A percentile compares a stretch with the other conserved stretches of the same genome.
Conservation (phyloP, 2,888 invertebrate species). For the Cephus sareptanus region DNA sequence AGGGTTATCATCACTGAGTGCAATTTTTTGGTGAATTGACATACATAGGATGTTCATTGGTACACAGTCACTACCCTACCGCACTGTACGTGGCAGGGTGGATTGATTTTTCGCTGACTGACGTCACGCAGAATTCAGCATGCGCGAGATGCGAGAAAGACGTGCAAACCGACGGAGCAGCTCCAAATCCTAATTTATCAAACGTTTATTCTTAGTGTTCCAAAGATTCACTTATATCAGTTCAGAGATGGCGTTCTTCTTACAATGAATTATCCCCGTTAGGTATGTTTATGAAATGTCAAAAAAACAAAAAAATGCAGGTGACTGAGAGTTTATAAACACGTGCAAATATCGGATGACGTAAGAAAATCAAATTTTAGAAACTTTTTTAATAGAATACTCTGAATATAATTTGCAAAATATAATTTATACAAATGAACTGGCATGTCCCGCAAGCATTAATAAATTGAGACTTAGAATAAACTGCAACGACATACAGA, state of each 20-base stretch:
- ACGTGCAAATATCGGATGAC: neutral
- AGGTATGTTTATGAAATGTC: neutral
- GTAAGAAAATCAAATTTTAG: neutral
- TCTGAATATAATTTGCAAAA: neutral
- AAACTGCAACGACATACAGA: neutral
- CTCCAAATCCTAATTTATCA: neutral
- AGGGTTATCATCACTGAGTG: slow-evolving; percentile 24
- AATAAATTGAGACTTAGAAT: neutral
- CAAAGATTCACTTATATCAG: neutral
- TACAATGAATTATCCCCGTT: neutral
- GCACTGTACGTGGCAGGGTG: slow-evolving; percentile 42
- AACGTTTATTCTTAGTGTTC: neutral
- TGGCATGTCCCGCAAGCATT: neutral
- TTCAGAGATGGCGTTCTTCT: neutral
- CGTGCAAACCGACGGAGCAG: slow-evolving; percentile 1
- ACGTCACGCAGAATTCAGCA: slow-evolving; percentile 49
- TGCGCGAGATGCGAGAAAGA: slow-evolving; percentile 42
- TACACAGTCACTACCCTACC: slow-evolving; percentile 34
- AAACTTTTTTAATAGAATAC: too few species aligned
- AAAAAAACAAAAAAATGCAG: neutral
- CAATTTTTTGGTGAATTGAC: slow-evolving; percentile 28
- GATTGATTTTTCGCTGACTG: slow-evolving; percentile 56
- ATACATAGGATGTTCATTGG: slow-evolving; percentile 16
- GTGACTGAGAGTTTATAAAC: neutral
- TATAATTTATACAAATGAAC: neutral